phyloP scores from a whole-genome alignment of 2,888 invertebrate genomes.

The Spilosoma lubricipeda region DNA sequence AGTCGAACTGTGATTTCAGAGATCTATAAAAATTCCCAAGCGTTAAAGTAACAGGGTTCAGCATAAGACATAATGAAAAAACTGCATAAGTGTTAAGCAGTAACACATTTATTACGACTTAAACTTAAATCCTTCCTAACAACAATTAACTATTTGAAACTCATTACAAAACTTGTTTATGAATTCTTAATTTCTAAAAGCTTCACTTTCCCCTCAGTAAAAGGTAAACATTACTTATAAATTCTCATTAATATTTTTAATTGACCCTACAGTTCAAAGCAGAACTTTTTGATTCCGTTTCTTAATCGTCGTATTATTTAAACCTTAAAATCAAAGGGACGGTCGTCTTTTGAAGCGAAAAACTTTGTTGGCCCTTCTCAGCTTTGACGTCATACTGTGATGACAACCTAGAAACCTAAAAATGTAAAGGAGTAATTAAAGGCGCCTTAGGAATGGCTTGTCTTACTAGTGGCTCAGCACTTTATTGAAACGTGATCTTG shows the following conservation, averaged over 20 bases:
- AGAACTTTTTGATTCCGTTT: conserved; percentile 41
- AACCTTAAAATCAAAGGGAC: conserved; percentile 28
- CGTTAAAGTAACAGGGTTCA: too few relatives aligned
- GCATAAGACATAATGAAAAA: too few relatives aligned
- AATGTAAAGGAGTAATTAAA: conserved; percentile 52
- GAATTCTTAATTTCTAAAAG: conserved; percentile 1
- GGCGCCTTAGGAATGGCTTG: conserved; percentile 34
- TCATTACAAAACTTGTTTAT: neutral
- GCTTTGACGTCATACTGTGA: conserved; percentile 44
- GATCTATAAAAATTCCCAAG: too few relatives aligned
- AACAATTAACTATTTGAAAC: conserved; percentile 19
- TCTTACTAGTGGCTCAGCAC: neutral
- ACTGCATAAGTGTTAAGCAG: neutral
- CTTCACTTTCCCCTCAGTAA: neutral
- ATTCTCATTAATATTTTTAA: conserved; percentile 20
- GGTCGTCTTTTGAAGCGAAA: conserved; percentile 39
- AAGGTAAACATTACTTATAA: conserved; percentile 12
- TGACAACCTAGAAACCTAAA: conserved; percentile 53
- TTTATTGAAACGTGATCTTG: neutral
- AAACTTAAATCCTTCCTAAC: conserved; percentile 5
- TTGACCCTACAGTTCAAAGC: conserved; percentile 19
- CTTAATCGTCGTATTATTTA: conserved; percentile 43
- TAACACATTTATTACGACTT: neutral
- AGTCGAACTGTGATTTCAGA: too few relatives aligned
- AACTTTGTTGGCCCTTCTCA: conserved; percentile 47